Percentiles rank a stretch among this genome's conserved stretches.
phyloP scores from a whole-genome alignment of 1,140 invertebrate species.

The Ceratoteleas bidentatus region DNA sequence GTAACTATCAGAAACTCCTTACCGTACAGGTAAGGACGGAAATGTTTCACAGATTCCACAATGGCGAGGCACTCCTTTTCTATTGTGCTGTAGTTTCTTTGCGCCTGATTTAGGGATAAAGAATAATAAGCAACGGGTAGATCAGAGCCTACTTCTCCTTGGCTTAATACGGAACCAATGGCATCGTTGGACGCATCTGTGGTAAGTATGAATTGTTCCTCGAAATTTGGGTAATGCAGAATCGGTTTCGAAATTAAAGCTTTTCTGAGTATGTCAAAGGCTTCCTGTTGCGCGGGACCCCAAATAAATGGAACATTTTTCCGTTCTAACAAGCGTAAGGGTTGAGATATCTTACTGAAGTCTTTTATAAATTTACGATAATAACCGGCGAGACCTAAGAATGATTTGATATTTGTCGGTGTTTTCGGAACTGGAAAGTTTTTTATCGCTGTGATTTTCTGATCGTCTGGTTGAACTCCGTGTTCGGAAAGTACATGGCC shows the following conservation, averaged over 20 bases:
- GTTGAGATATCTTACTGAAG: slow-evolving; percentile 5
- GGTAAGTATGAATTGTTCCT: neutral
- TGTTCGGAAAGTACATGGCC: neutral
- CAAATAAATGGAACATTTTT: neutral
- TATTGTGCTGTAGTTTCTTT: no score
- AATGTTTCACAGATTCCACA: no score
- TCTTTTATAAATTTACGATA: neutral
- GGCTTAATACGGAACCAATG: neutral
- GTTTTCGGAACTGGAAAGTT: neutral
- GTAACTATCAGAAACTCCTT: no score
- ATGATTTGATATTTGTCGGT: neutral
- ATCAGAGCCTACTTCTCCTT: no score
- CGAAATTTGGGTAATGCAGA: neutral
- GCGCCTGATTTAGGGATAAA: no score
- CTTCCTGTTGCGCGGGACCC: neutral
- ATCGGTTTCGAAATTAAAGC: neutral
- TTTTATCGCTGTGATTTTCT: neutral
- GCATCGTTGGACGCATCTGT: neutral
- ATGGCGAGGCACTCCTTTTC: no score
- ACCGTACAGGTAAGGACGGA: no score
- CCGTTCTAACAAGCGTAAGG: neutral
- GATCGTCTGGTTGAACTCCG: neutral
- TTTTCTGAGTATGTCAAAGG: neutral
- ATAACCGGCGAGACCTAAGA: neutral
- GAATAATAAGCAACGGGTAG: no score